phyloP scores from a whole-genome alignment of 2,888 invertebrate genomes.

The Aspidapion aeneum region DNA sequence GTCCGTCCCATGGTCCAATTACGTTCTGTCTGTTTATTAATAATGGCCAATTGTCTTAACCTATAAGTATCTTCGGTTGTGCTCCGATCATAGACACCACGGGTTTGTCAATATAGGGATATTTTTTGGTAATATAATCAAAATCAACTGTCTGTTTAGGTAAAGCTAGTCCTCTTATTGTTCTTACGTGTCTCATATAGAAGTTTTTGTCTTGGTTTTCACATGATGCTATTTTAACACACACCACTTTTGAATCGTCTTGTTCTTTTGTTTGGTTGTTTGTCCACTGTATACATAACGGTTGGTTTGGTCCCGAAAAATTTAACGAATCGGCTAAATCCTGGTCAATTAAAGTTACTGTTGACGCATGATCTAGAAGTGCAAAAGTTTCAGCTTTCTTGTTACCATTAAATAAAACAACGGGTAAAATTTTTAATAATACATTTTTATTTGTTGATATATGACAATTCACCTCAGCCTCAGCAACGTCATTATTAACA shows the following conservation, averaged over 20 bases:
- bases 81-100: neutral
- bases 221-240: neutral
- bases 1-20: too few species aligned
- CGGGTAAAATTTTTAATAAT: neutral
- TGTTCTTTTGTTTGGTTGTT: neutral
- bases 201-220: neutral
- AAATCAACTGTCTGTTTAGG: neutral
- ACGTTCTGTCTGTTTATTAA: neutral
- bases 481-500: neutral
- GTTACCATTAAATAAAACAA: neutral
- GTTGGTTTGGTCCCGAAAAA: neutral
- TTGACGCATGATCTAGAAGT: neutral
- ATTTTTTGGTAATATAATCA: neutral
- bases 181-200: neutral
- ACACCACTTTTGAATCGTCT: neutral
- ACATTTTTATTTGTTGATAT: neutral
- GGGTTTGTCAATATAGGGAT: neutral
- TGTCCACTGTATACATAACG: too few species aligned
- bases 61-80: neutral
- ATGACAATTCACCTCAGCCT: neutral
- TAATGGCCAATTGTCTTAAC: neutral
- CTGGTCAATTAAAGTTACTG: neutral
- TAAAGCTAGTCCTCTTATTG: neutral
- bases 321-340: neutral
- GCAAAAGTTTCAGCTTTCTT: neutral